A percentile compares a stretch with the other conserved stretches of the same genome.
phyloP scores from a whole-genome alignment of 2,113 vertebrate genomes.

The Osmerus mordax region DNA sequence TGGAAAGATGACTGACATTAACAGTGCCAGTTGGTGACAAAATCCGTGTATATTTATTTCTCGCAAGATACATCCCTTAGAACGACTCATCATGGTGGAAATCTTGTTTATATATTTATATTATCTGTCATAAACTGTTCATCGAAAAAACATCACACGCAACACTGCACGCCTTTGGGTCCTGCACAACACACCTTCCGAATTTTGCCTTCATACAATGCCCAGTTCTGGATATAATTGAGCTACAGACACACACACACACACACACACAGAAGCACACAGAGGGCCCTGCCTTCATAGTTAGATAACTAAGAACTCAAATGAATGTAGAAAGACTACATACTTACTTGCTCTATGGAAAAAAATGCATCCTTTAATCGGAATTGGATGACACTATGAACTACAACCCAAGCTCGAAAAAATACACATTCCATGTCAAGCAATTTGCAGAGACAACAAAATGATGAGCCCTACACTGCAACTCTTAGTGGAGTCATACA shows the following conservation, averaged over 20 bases:
- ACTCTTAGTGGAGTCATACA: conserved; percentile 14
- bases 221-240: too few species aligned
- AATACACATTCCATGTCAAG: background rate
- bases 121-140: too few species aligned
- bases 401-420: too few species aligned
- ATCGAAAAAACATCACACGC: too few species aligned
- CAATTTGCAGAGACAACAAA: conserved; percentile 8
- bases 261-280: background rate
- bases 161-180: too few species aligned
- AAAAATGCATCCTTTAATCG: background rate
- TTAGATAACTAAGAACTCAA: background rate
- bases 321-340: background rate
- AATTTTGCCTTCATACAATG: too few species aligned
- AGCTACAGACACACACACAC: background rate
- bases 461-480: conserved; percentile 9
- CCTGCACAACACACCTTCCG: too few species aligned
- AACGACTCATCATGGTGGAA: too few species aligned
- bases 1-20: conserved; percentile 19
- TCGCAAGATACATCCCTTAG: too few species aligned
- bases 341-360: background rate
- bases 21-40: too few species aligned
- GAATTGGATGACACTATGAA: background rate
- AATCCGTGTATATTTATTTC: too few species aligned
- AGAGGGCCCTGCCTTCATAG: background rate
- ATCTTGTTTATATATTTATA: too few species aligned